Evolutionary conservation across 1,140 invertebrate genomes (phyloP).

Genomic region (Pachyrhynchus sulphureomaculatus): DNA sequence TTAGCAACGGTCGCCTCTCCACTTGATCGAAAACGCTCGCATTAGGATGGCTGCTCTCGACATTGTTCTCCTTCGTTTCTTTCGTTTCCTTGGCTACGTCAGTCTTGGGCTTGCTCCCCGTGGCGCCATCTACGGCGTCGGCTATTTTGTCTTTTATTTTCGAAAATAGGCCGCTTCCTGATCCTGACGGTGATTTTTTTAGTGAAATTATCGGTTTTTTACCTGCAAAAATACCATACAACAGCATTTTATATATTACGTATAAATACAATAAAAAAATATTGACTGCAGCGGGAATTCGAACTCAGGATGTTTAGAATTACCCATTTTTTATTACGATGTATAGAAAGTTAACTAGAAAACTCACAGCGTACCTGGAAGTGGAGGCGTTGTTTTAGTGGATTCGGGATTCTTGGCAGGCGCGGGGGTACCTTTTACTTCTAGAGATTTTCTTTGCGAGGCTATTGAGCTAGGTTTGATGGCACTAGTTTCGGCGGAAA

Average conservation of each 20-base stretch:
- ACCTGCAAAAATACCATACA: constrained; percentile 23
- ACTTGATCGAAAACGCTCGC: constrained; percentile 66
- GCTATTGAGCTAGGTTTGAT: constrained; percentile 51
- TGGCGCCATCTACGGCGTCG: constrained; percentile 47
- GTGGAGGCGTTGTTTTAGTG: constrained; percentile 45
- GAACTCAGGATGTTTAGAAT: too few species aligned
- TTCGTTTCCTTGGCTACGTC: constrained; percentile 17
- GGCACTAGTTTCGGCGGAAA: constrained; percentile 20
- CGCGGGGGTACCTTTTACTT: constrained; percentile 50
- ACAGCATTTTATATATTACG: neutral
- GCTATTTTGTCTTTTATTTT: constrained; percentile 61
- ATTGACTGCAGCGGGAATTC: too few species aligned
- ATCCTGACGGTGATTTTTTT: constrained; percentile 63
- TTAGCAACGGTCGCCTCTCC: constrained; percentile 60
- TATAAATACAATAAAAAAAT: too few species aligned
- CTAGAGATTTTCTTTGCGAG: constrained; percentile 56
- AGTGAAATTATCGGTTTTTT: constrained; percentile 62
- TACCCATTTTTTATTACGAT: too few species aligned
- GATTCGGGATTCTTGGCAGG: constrained; percentile 42
- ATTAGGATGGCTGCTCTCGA: constrained; percentile 35
- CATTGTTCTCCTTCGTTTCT: constrained; percentile 26
- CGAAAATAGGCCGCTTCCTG: constrained; percentile 57
- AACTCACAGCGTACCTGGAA: constrained; percentile 42
- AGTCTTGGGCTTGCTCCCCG: constrained; percentile 41
- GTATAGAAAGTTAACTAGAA: too few species aligned